Percentiles rank a stretch among this genome's conserved stretches.
Conservation (phyloP, 1,140 invertebrate genomes). For the Geopemphigus sp. region DNA sequence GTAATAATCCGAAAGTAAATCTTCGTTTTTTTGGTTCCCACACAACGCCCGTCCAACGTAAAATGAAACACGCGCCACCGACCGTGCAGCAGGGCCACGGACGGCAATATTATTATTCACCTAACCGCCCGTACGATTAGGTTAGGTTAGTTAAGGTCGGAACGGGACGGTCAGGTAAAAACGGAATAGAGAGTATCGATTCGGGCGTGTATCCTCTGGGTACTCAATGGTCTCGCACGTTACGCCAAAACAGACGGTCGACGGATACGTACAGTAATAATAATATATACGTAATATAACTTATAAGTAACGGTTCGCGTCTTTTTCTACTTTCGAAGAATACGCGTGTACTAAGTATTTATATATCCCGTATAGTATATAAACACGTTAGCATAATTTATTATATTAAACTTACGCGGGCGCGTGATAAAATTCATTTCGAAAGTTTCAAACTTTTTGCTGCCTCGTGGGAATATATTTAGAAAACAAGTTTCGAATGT, state of each 20-base stretch:
- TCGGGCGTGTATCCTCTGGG: background rate
- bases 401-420: background rate
- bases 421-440: background rate
- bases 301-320: too few species aligned
- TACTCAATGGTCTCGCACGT: background rate
- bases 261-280: background rate
- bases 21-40: too few species aligned
- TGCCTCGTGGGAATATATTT: background rate
- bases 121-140: too few species aligned
- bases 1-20: too few species aligned
- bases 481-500: background rate
- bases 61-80: too few species aligned
- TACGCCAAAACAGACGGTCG: background rate
- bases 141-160: too few species aligned
- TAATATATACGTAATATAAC: background rate
- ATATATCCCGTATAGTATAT: background rate
- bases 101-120: too few species aligned
- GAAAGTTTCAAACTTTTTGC: background rate
- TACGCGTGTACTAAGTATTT: background rate
- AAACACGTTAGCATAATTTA: constrained; percentile 33
- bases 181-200: background rate
- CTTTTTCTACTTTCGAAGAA: background rate
- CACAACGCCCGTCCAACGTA: too few species aligned
- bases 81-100: too few species aligned
- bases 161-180: too few species aligned